Base-by-base conservation (phyloP, 2,113 vertebrate species). In the Xerus inauris region DNA sequence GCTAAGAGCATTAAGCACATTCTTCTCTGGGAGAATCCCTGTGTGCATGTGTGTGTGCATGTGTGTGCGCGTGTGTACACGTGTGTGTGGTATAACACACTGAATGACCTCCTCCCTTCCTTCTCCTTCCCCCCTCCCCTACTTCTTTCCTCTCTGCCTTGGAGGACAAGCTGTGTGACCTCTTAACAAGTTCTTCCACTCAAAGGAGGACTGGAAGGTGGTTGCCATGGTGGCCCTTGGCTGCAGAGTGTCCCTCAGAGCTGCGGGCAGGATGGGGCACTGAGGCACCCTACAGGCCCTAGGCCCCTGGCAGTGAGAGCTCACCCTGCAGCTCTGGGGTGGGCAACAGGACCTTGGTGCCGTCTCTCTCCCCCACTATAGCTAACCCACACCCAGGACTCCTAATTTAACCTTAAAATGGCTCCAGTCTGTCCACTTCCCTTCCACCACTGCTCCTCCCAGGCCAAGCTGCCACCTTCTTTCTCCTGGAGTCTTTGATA, bases 391-490 rank as follows among this genome's bases (percentile, higher is more conserved):
- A 76, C 38, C 81, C 87, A 28, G 62, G 11, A 47, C 30, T 82
- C 30, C 14, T 12, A 0, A 45, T 67, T 75, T 40, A 24, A 45
- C 35, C 38, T 42, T 40, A 59, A 62, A 79, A 32, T 59, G 38
- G 20, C 45, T 71, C 38, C 72, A 51, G 77, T 49, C 20, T 45
- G 24, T 13, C 4, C 35, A 40, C n/a, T 16, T 45, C 40, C 38
- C 65, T 69, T 51, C 26, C 14, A 42, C 14, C 7, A 0, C 20
- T 1, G 4, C 64, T 82, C 24, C 22, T 16, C 35, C 49, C 14
- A 4, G 1, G 0, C 38, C 62, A 71, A 5, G 5, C 10, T 24
- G 49, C 42, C 57, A 3, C 13, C 1, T 0, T n/a, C 30, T n/a
- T 19, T 69, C 62, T 51, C 54, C 67, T 77, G 28, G 2, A 6